These are phyloP conservation scores for Tiliacea citrago DNA, from an alignment of 2,888 invertebrate species.

Conservation along the genomic window DNA sequence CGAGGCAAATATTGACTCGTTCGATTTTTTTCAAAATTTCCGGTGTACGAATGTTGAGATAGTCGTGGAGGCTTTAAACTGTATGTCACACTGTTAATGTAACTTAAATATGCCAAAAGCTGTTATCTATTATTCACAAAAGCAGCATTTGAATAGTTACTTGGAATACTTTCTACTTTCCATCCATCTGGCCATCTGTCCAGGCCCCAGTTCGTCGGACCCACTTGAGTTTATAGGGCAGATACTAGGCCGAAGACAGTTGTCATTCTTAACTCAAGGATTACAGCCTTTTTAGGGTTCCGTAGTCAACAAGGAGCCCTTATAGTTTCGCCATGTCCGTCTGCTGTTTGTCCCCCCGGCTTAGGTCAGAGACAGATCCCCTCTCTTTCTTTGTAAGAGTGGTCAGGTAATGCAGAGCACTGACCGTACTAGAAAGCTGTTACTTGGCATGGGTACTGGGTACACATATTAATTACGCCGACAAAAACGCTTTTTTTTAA, in stretches of 20 bases:
- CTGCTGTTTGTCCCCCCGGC: too few relatives aligned
- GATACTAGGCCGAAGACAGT: neutral
- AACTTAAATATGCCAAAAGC: neutral
- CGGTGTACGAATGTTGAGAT: neutral
- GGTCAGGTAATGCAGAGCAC: too few relatives aligned
- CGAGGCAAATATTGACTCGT: conserved; percentile 48
- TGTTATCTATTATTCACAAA: neutral
- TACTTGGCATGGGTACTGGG: too few relatives aligned
- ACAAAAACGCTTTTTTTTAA: too few relatives aligned
- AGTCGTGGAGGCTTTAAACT: neutral
- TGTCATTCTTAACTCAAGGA: neutral
- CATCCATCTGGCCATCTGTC: neutral
- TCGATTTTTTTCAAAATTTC: conserved; percentile 18
- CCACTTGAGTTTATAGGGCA: neutral
- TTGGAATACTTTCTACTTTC: neutral
- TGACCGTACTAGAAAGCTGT: too few relatives aligned
- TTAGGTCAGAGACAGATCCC: too few relatives aligned
- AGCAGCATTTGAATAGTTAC: neutral
- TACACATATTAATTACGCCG: too few relatives aligned
- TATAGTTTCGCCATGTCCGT: too few relatives aligned
- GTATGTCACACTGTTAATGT: neutral
- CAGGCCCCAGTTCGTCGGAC: neutral
- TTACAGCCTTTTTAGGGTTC: too few relatives aligned
- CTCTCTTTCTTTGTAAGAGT: too few relatives aligned
- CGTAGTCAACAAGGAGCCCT: too few relatives aligned